These are phyloP conservation scores for Otocyon megalotis DNA, from an alignment of 2,113 vertebrate genomes.

Conservation along the genomic window DNA sequence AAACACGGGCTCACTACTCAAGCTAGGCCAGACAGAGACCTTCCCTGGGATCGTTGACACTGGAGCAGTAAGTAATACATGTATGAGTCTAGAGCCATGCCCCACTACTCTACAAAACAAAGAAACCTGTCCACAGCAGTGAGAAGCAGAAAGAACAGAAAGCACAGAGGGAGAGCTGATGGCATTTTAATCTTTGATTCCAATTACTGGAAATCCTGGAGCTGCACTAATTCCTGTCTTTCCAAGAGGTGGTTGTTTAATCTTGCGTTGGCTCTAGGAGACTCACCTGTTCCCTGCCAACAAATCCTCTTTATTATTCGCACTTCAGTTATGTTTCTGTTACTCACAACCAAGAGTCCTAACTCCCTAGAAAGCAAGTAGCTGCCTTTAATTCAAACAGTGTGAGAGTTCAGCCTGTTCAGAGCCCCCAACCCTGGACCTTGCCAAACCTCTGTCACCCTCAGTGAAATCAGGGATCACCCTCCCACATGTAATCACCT, in stretches of 20 bases:
- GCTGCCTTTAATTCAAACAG: not conserved
- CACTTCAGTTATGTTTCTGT: not conserved
- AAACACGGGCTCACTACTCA: not conserved
- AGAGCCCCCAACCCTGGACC: not conserved
- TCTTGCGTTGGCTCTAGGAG: not conserved
- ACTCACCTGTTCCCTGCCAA: not conserved
- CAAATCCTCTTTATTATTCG: not conserved
- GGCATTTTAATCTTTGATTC: not conserved
- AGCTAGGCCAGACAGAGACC: not conserved
- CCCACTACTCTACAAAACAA: not conserved
- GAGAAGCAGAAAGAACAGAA: not conserved
- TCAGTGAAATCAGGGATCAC: not conserved
- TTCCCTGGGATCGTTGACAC: not conserved
- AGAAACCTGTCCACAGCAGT: not conserved
- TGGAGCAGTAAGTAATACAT: not conserved
- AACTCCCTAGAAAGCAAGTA: not conserved
- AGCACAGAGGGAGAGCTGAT: not conserved
- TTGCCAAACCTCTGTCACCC: not conserved
- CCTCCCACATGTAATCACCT: not conserved
- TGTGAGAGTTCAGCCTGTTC: not conserved
- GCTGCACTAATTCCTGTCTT: not conserved
- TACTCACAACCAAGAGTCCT: not conserved
- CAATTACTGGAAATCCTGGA: not conserved
- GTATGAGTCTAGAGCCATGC: not conserved
- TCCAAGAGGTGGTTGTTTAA: not conserved